Conservation (phyloP, 2,797 vertebrate species). For the Gymnothorax javanicus region DNA sequence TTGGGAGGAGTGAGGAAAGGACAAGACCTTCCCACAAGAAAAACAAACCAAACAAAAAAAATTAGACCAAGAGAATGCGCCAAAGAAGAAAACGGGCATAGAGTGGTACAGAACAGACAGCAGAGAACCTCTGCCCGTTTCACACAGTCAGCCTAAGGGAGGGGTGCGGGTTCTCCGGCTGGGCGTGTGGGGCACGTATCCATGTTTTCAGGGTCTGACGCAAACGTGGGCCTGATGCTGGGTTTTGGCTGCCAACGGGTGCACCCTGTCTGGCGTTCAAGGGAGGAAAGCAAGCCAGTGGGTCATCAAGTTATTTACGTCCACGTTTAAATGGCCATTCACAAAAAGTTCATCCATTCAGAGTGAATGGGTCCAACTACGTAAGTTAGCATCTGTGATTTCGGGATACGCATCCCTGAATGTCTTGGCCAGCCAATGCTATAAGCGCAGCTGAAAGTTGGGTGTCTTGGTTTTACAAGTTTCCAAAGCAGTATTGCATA, state of each 20-base stretch:
- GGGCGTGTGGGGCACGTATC: not conserved
- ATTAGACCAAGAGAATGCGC: too few relatives aligned
- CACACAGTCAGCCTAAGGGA: not conserved
- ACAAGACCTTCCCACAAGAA: too few relatives aligned
- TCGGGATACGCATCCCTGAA: too few relatives aligned
- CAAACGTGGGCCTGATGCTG: not conserved
- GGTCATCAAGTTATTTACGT: not conserved
- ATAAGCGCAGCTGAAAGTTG: not conserved
- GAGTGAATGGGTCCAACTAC: too few relatives aligned
- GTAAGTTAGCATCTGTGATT: too few relatives aligned
- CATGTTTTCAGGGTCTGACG: not conserved
- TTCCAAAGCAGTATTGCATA: not conserved
- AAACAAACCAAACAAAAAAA: not conserved
- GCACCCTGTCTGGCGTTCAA: constrained; percentile 1
- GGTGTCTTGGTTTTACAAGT: not conserved
- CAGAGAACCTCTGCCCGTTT: not conserved
- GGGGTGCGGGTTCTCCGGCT: not conserved
- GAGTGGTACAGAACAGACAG: too few relatives aligned
- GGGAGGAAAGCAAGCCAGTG: not conserved
- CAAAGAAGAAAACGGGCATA: not conserved
- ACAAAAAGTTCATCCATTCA: too few relatives aligned
- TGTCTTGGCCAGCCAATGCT: not conserved
- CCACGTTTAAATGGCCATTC: too few relatives aligned
- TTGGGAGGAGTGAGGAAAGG: too few relatives aligned
- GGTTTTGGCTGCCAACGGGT: not conserved